These are phyloP conservation scores for Lonchura striata DNA, from an alignment of 2,113 vertebrate genomes.

Conservation along the genomic window DNA sequence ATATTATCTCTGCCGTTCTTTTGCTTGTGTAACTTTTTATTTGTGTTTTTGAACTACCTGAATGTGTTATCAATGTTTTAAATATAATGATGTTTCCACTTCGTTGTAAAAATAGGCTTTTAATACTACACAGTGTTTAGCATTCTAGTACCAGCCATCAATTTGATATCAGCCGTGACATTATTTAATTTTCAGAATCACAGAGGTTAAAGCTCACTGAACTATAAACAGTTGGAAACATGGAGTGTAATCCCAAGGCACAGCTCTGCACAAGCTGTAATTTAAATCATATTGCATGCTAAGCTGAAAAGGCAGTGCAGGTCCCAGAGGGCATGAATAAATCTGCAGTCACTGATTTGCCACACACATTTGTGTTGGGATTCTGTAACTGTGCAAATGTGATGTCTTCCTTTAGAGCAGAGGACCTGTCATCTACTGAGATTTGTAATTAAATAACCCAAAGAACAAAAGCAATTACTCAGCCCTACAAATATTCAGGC, in stretches of 20 bases:
- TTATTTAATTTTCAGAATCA: conserved; percentile 63
- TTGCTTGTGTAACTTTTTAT: background rate
- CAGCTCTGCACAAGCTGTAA: conserved; percentile 58
- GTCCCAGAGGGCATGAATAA: conserved; percentile 61
- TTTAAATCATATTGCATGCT: conserved; percentile 62
- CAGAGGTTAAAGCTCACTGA: conserved; percentile 59
- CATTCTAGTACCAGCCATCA: conserved; percentile 34
- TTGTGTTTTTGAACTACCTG: background rate
- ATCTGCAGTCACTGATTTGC: conserved; percentile 55
- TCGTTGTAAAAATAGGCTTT: conserved; percentile 22
- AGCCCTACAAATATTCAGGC: conserved; percentile 22
- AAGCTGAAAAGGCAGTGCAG: conserved; percentile 53
- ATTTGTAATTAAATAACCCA: conserved; percentile 56
- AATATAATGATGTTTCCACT: background rate
- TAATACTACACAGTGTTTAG: conserved; percentile 18
- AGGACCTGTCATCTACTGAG: conserved; percentile 50
- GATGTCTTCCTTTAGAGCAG: conserved; percentile 46
- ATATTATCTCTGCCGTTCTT: background rate
- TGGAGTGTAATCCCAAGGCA: conserved; percentile 51
- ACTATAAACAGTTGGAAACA: conserved; percentile 63
- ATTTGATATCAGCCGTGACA: conserved; percentile 50
- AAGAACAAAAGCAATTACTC: conserved; percentile 61
- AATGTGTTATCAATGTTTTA: background rate
- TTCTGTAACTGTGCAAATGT: conserved; percentile 59
- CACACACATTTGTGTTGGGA: conserved; percentile 42